phyloP scores from a whole-genome alignment of 2,888 invertebrate genomes.

The Drosophila sordidapex region DNA sequence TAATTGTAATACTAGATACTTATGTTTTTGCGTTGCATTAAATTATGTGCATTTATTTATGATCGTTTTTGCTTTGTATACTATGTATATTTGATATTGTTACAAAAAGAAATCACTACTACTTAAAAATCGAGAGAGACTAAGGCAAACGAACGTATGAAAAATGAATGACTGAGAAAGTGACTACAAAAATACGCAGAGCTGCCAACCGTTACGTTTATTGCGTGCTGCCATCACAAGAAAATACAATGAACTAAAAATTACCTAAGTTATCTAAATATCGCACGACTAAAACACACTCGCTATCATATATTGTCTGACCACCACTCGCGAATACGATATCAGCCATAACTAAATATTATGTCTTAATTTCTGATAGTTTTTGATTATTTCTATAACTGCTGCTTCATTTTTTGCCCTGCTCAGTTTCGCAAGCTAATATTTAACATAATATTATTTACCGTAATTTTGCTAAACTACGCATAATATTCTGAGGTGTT shows the following conservation, averaged over 20 bases:
- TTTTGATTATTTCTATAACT: neutral
- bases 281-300: neutral
- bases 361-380: neutral
- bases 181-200: constrained; percentile 51
- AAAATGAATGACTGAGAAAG: constrained; percentile 62
- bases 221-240: constrained; percentile 28
- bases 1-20: constrained; percentile 27
- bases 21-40: constrained; percentile 48
- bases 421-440: neutral
- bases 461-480: neutral
- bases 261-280: neutral
- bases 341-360: neutral
- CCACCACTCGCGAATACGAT: constrained; percentile 5
- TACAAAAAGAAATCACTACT: constrained; percentile 62
- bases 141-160: constrained; percentile 57
- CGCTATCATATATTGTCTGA: constrained; percentile 7
- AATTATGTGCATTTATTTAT: constrained; percentile 45
- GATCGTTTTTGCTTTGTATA: constrained; percentile 48
- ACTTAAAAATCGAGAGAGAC: constrained; percentile 62
- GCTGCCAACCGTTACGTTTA: constrained; percentile 33
- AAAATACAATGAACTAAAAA: constrained; percentile 14
- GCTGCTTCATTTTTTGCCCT: too few relatives aligned
- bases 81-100: constrained; percentile 59
- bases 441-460: neutral
- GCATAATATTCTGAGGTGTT: constrained; percentile 5